phyloP scores from a whole-genome alignment of 2,888 invertebrate species.

The Bursaphelenchus okinawaensis region DNA sequence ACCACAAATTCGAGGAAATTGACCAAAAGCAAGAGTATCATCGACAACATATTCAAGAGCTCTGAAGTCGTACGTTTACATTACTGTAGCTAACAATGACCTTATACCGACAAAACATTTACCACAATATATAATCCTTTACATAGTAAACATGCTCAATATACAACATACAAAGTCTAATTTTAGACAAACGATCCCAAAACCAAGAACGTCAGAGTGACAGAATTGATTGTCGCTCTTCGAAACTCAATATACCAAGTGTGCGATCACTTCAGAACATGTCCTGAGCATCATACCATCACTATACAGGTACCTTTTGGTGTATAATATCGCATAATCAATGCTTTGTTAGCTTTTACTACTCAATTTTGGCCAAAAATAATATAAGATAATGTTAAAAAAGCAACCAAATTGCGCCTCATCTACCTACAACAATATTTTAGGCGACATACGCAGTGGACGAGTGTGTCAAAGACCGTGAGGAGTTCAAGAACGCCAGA shows the following conservation, averaged over 20 bases:
- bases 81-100: neutral
- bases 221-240: conserved; percentile 93
- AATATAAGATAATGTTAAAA: neutral
- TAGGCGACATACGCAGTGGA: conserved; percentile 88
- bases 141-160: neutral
- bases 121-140: too few relatives aligned
- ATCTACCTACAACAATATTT: conserved; percentile 19
- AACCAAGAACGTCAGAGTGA: conserved; percentile 93
- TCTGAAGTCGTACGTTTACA: conserved; percentile 29
- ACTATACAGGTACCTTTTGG: conserved; percentile 60
- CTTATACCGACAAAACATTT: too few relatives aligned
- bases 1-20: conserved; percentile 72
- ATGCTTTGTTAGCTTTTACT: conserved; percentile 1
- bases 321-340: too few relatives aligned
- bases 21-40: conserved; percentile 80
- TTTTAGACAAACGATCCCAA: conserved; percentile 38
- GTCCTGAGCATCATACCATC: conserved; percentile 67
- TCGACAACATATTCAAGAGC: conserved; percentile 40
- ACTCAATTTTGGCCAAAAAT: conserved; percentile 4
- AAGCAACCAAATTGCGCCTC: too few relatives aligned
- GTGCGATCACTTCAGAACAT: conserved; percentile 85
- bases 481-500: conserved; percentile 87
- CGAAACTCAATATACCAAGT: conserved; percentile 89
- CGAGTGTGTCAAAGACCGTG: conserved; percentile 86
- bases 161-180: too few relatives aligned